Conservation (phyloP, 2,113 vertebrate genomes). For the Anarrhichthys ocellatus region DNA sequence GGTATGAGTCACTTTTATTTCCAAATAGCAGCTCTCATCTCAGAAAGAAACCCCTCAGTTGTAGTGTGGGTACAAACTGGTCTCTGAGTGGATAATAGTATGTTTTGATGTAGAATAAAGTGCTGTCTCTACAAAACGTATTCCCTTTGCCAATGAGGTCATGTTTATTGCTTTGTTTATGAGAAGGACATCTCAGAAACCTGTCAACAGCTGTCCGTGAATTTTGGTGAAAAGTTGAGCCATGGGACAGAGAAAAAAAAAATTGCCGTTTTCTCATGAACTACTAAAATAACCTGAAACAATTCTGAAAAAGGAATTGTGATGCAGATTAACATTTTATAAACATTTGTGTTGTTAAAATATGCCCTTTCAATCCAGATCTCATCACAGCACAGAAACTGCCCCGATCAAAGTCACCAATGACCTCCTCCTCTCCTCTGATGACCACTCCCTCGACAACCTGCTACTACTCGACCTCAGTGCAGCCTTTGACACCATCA, state of each 20-base stretch:
- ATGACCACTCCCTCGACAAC: no score
- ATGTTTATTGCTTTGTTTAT: slow-evolving; percentile 1
- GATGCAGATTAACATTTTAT: background rate
- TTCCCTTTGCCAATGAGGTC: background rate
- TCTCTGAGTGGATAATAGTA: background rate
- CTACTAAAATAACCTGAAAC: background rate
- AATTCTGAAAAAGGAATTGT: background rate
- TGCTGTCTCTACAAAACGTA: background rate
- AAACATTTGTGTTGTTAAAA: background rate
- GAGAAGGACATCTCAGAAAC: background rate
- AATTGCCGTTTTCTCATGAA: background rate
- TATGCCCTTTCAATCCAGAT: background rate
- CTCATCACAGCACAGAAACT: no score
- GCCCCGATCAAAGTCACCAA: no score
- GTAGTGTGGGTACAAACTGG: background rate
- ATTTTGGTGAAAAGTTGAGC: background rate
- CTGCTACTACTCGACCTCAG: no score
- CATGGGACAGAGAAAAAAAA: background rate
- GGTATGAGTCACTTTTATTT: background rate
- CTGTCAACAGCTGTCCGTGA: slow-evolving; percentile 9
- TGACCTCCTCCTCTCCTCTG: no score
- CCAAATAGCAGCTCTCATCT: slow-evolving; percentile 7
- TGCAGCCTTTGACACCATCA: no score
- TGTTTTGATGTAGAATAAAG: slow-evolving; percentile 6
- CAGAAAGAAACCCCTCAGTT: slow-evolving; percentile 1